Percentiles rank a stretch among this genome's conserved stretches.
Evolutionary conservation across 2,113 vertebrate species (phyloP).

Genomic region (Sinocyclocheilus anophthalmus): DNA sequence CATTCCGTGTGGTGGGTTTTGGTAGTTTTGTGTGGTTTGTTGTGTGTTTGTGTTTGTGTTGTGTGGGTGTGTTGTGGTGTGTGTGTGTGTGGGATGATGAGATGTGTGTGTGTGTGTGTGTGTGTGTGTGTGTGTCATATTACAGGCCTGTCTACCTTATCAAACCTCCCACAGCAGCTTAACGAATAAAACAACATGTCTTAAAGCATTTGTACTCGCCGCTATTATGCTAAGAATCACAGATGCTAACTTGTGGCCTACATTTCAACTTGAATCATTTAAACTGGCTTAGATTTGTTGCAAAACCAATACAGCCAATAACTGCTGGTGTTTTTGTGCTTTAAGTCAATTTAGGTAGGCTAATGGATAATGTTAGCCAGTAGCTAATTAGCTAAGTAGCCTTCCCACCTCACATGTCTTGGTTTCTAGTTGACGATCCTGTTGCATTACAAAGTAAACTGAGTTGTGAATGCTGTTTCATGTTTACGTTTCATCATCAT

Average conservation of each 20-base stretch:
- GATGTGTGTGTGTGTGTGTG: background rate
- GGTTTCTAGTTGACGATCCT: background rate
- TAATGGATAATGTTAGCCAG: background rate
- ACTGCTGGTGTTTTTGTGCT: background rate
- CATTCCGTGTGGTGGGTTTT: background rate
- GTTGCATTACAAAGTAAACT: background rate
- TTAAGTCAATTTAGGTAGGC: background rate
- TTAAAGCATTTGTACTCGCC: background rate
- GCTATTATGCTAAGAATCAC: background rate
- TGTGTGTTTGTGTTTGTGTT: too few species aligned
- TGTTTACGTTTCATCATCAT: background rate
- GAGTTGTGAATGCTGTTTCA: background rate
- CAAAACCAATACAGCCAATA: background rate
- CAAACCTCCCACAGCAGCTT: constrained; percentile 45
- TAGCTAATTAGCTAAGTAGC: background rate
- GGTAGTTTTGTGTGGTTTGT: too few species aligned
- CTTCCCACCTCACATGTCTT: background rate
- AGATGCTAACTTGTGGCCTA: background rate
- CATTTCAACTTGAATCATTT: background rate
- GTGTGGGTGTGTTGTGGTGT: too few species aligned
- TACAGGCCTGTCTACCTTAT: constrained; percentile 48
- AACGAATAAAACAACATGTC: background rate
- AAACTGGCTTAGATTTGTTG: background rate
- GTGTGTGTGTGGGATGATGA: too few species aligned
- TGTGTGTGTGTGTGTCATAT: constrained; percentile 16